Conservation (phyloP, 2,797 vertebrate genomes). For the Tinamus major region DNA sequence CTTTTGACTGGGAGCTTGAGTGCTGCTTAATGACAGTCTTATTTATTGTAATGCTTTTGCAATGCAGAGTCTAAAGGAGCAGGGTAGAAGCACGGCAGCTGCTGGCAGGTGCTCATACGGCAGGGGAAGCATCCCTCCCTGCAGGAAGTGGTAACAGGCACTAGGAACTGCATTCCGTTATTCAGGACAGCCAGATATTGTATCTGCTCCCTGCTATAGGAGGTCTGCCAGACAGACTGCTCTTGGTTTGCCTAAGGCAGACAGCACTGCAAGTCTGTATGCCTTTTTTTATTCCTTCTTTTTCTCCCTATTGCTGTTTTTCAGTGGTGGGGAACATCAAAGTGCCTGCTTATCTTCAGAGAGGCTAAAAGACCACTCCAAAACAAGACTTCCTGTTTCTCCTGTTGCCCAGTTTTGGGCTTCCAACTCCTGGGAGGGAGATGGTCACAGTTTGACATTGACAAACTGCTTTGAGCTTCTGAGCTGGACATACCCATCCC, state of each 20-base stretch:
- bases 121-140: background rate
- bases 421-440: background rate
- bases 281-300: background rate
- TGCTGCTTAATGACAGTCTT: slow-evolving; percentile 73
- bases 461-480: background rate
- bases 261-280: background rate
- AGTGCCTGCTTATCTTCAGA: background rate
- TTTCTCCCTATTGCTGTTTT: background rate
- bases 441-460: background rate
- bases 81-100: background rate
- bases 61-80: slow-evolving; percentile 30
- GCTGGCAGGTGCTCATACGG: slow-evolving; percentile 37
- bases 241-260: background rate
- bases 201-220: background rate
- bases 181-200: background rate
- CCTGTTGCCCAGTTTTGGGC: background rate
- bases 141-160: background rate
- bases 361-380: background rate
- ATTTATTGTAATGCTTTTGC: slow-evolving; percentile 65
- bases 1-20: slow-evolving; percentile 71
- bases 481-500: background rate
- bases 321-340: background rate
- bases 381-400: background rate
- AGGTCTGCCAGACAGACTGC: background rate
- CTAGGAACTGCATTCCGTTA: background rate